Base-by-base conservation (phyloP, 37 sponge, comb jelly and placozoan genomes). In the Geodia barretti region DNA sequence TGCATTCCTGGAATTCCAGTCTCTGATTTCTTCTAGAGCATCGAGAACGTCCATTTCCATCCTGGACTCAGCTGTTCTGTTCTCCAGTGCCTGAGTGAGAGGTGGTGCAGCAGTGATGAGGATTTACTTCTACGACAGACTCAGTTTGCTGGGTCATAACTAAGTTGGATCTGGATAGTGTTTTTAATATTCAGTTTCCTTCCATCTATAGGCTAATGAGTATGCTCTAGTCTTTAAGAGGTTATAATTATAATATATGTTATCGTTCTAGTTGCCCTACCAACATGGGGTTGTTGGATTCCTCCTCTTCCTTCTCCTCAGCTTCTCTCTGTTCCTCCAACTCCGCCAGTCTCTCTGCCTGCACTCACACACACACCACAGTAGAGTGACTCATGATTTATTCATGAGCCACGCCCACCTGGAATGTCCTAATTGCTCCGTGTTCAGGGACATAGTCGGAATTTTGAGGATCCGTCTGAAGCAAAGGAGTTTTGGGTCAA, bases 11-110 rank as follows among this genome's bases (percentile, higher is more conserved):
- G 97, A 89, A 85, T 98, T 98, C 43, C 71, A 84, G 70, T 98
- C 99, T 32, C 95, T 88, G 17, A 98, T 88, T 41, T 96, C 99
- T 59, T 98, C 99, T 60, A 98, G 62, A 1, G 97, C 97, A 86
- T 98, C 99, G 2, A 98, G 67, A 1, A 98, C 86, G 68, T 98
- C 99, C 97, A 98, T 98, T 64, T 98, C 99, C n/a, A 77, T 66
- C 30, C 95, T 80, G 3, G 97, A 94, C 28, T 98, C 99, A 31
- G 94, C 93, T 2, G 99, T 98, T 26, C 99, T 74, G 38, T 94
- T 91, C 60, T 98, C 99, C 0, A 98, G 79, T 20, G 97, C 54
- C 54, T 47, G 54, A 17, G 54, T 47, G 54, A 17, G 54, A 17
- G 68, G 5, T 7, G 7, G 68, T 66, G n/a, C n/a, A n/a, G n/a